A percentile compares a stretch with the other conserved stretches of the same genome.
Evolutionary conservation across 2,113 vertebrate species (phyloP).

Genomic region (Zosterops japonicus): DNA sequence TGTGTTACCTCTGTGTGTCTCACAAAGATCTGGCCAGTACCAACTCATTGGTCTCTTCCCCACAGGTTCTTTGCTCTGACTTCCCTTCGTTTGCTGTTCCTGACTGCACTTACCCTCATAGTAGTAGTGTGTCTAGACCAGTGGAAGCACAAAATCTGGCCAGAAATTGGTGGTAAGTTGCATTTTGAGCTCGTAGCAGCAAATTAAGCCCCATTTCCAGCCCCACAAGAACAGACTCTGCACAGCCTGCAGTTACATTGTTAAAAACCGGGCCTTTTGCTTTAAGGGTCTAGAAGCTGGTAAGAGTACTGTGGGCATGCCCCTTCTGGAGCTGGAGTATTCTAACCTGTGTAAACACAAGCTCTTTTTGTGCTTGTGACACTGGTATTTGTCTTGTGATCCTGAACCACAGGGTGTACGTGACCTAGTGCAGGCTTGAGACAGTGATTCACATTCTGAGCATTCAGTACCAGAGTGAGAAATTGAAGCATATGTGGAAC

Average conservation of each 20-base stretch:
- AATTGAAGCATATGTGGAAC: neutral
- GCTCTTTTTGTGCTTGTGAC: neutral
- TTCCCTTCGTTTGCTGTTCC: constrained; percentile 87
- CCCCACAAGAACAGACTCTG: neutral
- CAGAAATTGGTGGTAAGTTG: constrained; percentile 84
- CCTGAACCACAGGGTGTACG: neutral
- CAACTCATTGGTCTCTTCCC: neutral
- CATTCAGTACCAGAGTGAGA: neutral
- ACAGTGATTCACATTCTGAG: neutral
- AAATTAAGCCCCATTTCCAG: accelerated
- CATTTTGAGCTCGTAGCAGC: neutral
- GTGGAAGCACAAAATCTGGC: constrained; percentile 93
- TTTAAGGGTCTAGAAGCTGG: neutral
- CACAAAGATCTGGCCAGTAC: accelerated
- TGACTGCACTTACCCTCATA: constrained; percentile 81
- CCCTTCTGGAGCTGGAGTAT: neutral
- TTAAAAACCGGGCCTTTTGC: neutral
- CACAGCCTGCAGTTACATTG: neutral
- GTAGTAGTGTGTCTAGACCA: constrained; percentile 84
- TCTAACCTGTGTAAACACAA: neutral
- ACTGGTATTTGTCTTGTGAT: neutral
- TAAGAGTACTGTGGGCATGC: neutral
- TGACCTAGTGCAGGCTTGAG: neutral
- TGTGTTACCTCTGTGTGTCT: no score
- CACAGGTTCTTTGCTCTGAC: constrained; percentile 91